phyloP scores from a whole-genome alignment of 2,797 vertebrate species.

The Alosa sapidissima region DNA sequence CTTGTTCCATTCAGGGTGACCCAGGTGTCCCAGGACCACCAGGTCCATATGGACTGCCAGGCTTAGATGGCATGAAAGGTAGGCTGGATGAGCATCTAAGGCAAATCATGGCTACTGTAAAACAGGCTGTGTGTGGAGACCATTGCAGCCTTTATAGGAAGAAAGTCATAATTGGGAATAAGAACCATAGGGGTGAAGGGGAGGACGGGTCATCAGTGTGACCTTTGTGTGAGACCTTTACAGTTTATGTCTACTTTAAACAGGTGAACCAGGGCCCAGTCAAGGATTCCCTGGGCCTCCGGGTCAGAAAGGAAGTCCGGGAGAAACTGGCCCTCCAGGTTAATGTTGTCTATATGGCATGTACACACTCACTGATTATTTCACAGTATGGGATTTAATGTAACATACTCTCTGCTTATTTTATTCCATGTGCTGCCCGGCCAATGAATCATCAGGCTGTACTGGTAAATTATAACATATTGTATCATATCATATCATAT shows the following conservation, averaged over 20 bases:
- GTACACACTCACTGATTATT: background rate
- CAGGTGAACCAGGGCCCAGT: constrained; percentile 38
- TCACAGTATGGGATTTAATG: background rate
- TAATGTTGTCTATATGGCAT: background rate
- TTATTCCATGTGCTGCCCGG: background rate
- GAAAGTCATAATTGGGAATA: background rate
- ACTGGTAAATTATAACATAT: constrained; percentile 4
- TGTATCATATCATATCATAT: background rate
- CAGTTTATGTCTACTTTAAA: background rate
- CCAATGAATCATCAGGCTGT: background rate
- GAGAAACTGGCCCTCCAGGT: constrained; percentile 32
- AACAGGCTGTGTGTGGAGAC: background rate
- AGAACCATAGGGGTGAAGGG: background rate
- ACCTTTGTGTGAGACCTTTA: background rate
- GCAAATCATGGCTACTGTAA: background rate
- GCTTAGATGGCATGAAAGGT: constrained; percentile 28
- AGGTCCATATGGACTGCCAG: constrained; percentile 27
- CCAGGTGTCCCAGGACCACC: constrained; percentile 29
- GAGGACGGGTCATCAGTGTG: background rate
- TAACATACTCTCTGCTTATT: background rate
- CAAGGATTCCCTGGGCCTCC: constrained; percentile 25
- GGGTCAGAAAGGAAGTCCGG: constrained; percentile 31
- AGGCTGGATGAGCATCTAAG: background rate
- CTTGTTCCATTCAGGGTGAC: constrained; percentile 29
- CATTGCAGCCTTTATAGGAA: background rate